Evolutionary conservation across 1,140 invertebrate genomes (phyloP).

Genomic region (Agrilus planipennis): DNA sequence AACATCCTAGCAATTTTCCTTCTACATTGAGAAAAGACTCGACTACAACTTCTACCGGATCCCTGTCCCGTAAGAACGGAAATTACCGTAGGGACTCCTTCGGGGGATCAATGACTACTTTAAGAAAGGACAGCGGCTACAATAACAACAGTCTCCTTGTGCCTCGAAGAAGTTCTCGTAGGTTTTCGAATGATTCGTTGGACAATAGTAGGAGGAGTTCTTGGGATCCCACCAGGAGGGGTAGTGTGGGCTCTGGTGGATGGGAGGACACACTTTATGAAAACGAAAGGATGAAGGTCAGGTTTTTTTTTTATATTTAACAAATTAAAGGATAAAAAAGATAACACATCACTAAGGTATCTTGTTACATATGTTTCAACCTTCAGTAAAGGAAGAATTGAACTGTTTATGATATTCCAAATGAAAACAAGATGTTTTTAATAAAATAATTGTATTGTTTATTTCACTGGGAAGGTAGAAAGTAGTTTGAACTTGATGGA

Average conservation of each 20-base stretch:
- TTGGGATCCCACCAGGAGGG: slow-evolving; percentile 52
- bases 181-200: slow-evolving; percentile 58
- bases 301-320: not conserved
- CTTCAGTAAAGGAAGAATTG: no score
- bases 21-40: slow-evolving; percentile 47
- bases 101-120: slow-evolving; percentile 30
- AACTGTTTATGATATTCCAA: no score
- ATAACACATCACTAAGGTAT: slow-evolving; percentile 5
- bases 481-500: no score
- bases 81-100: slow-evolving; percentile 32
- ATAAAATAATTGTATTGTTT: no score
- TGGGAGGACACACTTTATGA: slow-evolving; percentile 38
- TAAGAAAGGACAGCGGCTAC: slow-evolving; percentile 25
- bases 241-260: slow-evolving; percentile 42
- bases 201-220: slow-evolving; percentile 55
- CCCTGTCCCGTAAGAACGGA: slow-evolving; percentile 36
- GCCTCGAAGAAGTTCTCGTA: slow-evolving; percentile 26
- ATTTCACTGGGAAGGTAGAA: no score
- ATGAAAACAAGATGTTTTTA: no score
- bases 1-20: slow-evolving; percentile 56
- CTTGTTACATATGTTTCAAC: slow-evolving; percentile 1
- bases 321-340: no score
- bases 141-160: slow-evolving; percentile 17
- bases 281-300: slow-evolving; percentile 2
- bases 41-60: slow-evolving; percentile 42